These are phyloP conservation scores for Drosophila nikananu DNA, from an alignment of 1,140 invertebrate species.

Conservation along the genomic window DNA sequence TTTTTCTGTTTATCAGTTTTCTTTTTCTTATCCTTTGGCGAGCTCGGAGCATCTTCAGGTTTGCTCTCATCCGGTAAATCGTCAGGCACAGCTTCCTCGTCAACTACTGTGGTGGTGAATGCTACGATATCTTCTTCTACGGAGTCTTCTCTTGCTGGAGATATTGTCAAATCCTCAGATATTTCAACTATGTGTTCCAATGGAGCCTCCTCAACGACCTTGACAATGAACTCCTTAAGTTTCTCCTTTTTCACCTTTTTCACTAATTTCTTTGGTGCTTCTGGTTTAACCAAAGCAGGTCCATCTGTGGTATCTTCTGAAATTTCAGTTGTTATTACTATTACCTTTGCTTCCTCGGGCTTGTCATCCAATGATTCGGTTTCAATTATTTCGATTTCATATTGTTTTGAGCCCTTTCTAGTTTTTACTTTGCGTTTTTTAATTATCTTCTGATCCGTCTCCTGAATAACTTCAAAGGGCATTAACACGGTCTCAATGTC, in stretches of 20 bases:
- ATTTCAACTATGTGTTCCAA: slow-evolving; percentile 57
- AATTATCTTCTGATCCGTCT: slow-evolving; percentile 28
- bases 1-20: slow-evolving; percentile 77
- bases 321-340: slow-evolving; percentile 79
- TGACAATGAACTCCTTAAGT: slow-evolving; percentile 70
- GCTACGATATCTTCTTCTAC: slow-evolving; percentile 28
- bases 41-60: background rate
- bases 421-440: slow-evolving; percentile 85
- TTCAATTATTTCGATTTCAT: slow-evolving; percentile 85
- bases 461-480: background rate
- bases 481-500: slow-evolving; percentile 13
- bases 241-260: slow-evolving; percentile 75
- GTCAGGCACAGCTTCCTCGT: slow-evolving; percentile 37
- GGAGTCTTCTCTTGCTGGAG: background rate
- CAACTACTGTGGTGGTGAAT: slow-evolving; percentile 66
- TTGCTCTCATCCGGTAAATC: slow-evolving; percentile 23
- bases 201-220: slow-evolving; percentile 66
- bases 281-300: slow-evolving; percentile 39
- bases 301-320: slow-evolving; percentile 42
- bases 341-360: slow-evolving; percentile 67
- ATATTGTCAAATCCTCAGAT: slow-evolving; percentile 44
- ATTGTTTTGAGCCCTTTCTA: slow-evolving; percentile 82
- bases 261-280: slow-evolving; percentile 67
- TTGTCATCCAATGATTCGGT: slow-evolving; percentile 47
- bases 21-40: slow-evolving; percentile 69